Base-by-base conservation (phyloP, 1,140 invertebrate genomes). In the Andricus grossulariae region DNA sequence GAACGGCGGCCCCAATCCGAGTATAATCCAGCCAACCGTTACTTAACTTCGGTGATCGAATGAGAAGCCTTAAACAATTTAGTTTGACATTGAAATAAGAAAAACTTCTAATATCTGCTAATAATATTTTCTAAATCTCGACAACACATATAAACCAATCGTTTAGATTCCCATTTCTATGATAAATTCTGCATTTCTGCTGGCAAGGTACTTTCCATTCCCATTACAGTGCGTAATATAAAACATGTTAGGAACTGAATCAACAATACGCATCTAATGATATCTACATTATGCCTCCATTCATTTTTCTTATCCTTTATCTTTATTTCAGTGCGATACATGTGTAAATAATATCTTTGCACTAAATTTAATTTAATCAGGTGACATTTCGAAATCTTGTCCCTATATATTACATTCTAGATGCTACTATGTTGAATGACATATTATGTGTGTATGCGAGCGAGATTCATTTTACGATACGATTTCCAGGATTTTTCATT, bases 401-500 rank as follows among this genome's bases (percentile, higher is more conserved):
- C 52, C 18, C 16, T 16, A n/a, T 2, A 54, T 54, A 18, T 4
- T 54, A 18, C 18, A n/a, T n/a, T 54, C 18, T 54, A 18, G 52
- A 54, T 18, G 15, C 16, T 18, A 10, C 7, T 11, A 21, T 25
- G 52, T 55, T 18, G 3, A 32, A 25, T 60, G 21, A 25, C 11
- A 16, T 13, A 39, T 66, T 25, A 39, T 39, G 25, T 32, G 3
- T 10, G 8, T 10, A 66, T 15, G 13, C 32, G 32, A 66, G 39
- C 25, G 32, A 66, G 32, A 66, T 66, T 66, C 25, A 39, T 1
- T 32, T 6, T 25, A 60, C 57, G 57, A 66, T 66, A 66, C n/a
- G 21, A 39, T 71, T 75, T 71, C 18, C 39, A n/a, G 39, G 32
- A 54, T 71, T 49, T 32, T 39, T 7, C 50, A 75, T 75, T 75